Base-by-base conservation (phyloP, 2,888 invertebrate genomes). In the Morpho achilles region DNA sequence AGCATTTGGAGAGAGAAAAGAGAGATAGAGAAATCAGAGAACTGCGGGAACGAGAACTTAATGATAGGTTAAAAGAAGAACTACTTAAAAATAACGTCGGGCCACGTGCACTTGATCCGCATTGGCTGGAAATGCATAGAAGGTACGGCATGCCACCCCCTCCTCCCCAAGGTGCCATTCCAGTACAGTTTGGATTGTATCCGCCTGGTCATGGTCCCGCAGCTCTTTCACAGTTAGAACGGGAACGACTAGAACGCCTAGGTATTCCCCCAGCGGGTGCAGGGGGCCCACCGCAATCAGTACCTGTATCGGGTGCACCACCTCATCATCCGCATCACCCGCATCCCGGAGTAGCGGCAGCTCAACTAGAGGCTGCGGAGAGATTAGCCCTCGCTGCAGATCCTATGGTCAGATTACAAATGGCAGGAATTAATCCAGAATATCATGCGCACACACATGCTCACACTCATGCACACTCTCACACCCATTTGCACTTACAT, bases 391-490 rank as follows among this genome's bases (percentile, higher is more conserved):
- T 96, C 73, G 96, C 97, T 63, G 95, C 96, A 67, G 97, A 98
- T 89, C 97, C 97, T 65, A 96, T 98, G 95, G 95, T 95, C 86
- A 95, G 97, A 71, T 90, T 98, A 80, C 97, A 97, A 92, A 97
- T 98, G 97, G 97, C 97, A 72, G 96, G 97, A 80, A 95, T 96
- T 74, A 95, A 93, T 72, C 95, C 95, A 53, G 96, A 96, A 91
- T 96, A 96, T 91, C 97, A 97, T 89, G 96, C 96, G 77, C 97
- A 97, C 91, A 96, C 97, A 70, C 97, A 97, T 86, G 96, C 96
- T 73, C 96, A 97, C 91, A 96, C 96, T 69, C 96, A 96, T 85
- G 96, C 97, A 77, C 97, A 97, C 91, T 96, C 97, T 74, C 96
- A 96, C 91, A 94, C 96, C 70, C 96, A 96, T 91, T 93, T 96